Evolutionary conservation across 2,113 vertebrate species (phyloP), one percentile per base, ranked within the genome.

Genomic region (Cebidichthys violaceus): DNA sequence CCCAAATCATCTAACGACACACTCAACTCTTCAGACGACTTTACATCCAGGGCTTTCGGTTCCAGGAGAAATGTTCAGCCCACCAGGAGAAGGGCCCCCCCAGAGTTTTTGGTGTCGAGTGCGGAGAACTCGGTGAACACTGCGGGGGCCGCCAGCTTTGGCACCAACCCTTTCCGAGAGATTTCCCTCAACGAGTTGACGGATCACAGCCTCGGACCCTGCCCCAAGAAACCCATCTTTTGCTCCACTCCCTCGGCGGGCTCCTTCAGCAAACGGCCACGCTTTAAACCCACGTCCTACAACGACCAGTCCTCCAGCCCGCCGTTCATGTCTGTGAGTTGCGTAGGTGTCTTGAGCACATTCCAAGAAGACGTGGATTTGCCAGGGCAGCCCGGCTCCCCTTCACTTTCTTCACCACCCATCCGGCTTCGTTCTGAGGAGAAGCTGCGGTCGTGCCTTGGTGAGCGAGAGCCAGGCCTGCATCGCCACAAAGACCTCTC

Each of bases 21-120:
- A 6, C 64, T 92, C 3, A 83, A 92, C 88, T 95, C 93, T 4
- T 94, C 93, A 0, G 91, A 93, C 13, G 93, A 95, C 17, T 94
- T 94, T 45, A 39, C 78, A 13, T 57, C 66, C 18, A 27, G 29
- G 20, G 59, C 13, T 0, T 8, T 29, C 8, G 14, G 7, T 9
- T 20, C 57, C 39, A 77, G 29, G 7, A 35, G 39, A 14, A 33
- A 39, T 35, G 13, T 33, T 9, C 60, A 1, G 6, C 20, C 41
- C 35, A 14, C 74, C 11, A 78, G 29, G 61, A 89, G 29, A 39
- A 79, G 4, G 37, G 7, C 14, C 27, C 82, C 11, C 4, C 9
- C 31, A 1, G 3, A 17, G 8, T 45, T 84, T 52, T 0, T 41
- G 5, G 4, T 50, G 1, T 91, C 86, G 3, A 89, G 87, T 45